Evolutionary conservation across 2,797 vertebrate genomes (phyloP).

Genomic region (Ceryle rudis): DNA sequence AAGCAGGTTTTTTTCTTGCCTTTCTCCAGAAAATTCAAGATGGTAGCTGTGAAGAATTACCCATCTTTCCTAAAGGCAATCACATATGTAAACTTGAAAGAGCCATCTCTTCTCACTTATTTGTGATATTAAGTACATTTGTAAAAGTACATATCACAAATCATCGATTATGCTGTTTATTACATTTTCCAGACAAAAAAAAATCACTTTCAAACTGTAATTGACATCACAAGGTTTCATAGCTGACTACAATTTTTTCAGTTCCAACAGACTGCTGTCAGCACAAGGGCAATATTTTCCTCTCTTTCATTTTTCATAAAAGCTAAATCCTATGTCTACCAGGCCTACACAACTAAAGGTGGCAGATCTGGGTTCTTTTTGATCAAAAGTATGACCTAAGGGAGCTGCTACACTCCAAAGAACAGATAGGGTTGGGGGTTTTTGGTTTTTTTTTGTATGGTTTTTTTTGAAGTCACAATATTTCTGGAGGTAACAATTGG

Average conservation of each 20-base stretch:
- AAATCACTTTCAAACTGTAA: not conserved
- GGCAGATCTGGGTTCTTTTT: not conserved
- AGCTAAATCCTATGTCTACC: not conserved
- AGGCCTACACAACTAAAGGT: not conserved
- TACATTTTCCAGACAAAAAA: not conserved
- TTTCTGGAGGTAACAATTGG: not conserved
- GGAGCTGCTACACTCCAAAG: not conserved
- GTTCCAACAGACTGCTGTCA: not conserved
- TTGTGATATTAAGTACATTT: not conserved
- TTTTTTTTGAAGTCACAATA: not conserved
- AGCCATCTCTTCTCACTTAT: not conserved
- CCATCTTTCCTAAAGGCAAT: not conserved
- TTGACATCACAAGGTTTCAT: not conserved
- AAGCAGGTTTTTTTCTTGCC: not conserved
- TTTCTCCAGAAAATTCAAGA: not conserved
- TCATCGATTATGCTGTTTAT: not conserved
- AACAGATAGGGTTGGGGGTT: rapidly evolving
- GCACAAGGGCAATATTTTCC: not conserved
- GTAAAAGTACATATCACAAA: not conserved
- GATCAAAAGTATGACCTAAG: not conserved
- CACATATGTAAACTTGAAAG: not conserved
- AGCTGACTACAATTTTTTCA: not conserved
- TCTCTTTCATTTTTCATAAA: not conserved
- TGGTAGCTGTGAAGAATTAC: not conserved
- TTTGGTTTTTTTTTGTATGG: not conserved